Evolutionary conservation across 2,888 invertebrate species (phyloP), one percentile per base, ranked within the genome.

Genomic region (Eupithecia dodoneata): DNA sequence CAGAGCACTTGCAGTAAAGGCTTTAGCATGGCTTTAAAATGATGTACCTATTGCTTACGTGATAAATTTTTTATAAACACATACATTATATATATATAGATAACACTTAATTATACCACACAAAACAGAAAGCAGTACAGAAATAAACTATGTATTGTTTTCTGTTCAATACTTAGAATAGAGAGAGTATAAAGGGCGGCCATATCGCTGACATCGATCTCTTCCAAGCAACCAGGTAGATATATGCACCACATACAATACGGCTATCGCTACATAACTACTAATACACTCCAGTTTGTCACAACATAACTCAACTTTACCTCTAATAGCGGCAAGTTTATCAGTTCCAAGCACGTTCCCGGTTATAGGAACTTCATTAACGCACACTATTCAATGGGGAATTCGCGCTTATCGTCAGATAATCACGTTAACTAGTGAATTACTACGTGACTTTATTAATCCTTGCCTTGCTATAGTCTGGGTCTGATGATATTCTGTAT

Each of bases 361-460:
- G 74, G 80, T 82, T 84, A 84, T 81, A 83, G 82, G 81, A 84
- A 85, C 83, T 86, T 86, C 85, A 84, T 86, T 85, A 89, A 88
- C 90, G 89, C 89, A 86, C 86, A 87, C 87, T 87, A 89, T 88
- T 87, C 91, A 83, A 83, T 82, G 80, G 88, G 88, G 90, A 89
- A 88, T 90, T 88, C 85, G 82, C 87, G 87, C 86, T 90, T 88
- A 89, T 88, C 86, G 88, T 88, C 87, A 86, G 85, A 89, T 89
- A 89, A 88, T 86, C 84, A 83, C 76, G 85, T 88, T 88, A 85
- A 86, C 83, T 85, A 83, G 84, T 86, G 84, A 85, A 87, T 89
- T 87, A 87, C 85, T 86, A 86, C 86, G 87, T 86, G 86, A 86
- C 85, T 87, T 74, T 83, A 84, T 85, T 85, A 85, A 70, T 69